Conservation (phyloP, 1,140 invertebrate species). For the Zaprionus ornatus region DNA sequence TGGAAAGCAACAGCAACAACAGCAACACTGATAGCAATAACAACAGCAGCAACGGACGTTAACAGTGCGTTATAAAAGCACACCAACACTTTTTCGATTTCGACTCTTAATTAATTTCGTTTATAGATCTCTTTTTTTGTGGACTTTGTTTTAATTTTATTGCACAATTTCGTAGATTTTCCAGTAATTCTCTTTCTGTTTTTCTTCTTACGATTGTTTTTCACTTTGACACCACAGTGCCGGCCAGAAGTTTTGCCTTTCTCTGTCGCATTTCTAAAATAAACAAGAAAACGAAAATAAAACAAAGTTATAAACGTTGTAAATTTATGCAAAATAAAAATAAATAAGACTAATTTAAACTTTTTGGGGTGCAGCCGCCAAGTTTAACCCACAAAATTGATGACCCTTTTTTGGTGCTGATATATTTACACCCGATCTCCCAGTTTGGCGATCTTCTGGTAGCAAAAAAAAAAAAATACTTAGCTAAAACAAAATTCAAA, state of each 20-base stretch:
- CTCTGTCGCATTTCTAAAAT: slow-evolving; percentile 37
- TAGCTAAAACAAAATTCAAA: slow-evolving; percentile 28
- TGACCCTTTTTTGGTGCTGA: slow-evolving; percentile 61
- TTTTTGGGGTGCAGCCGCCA: slow-evolving; percentile 36
- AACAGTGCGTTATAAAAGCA: slow-evolving; percentile 11
- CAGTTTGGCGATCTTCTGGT: background rate
- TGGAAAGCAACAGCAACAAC: background rate
- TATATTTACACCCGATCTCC: slow-evolving; percentile 53
- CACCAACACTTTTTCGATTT: slow-evolving; percentile 16
- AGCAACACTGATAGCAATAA: background rate
- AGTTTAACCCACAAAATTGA: slow-evolving; percentile 26
- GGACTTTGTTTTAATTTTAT: slow-evolving; percentile 47
- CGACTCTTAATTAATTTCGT: slow-evolving; percentile 59
- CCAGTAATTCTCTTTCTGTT: slow-evolving; percentile 32
- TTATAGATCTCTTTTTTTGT: slow-evolving; percentile 21
- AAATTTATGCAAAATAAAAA: slow-evolving; percentile 39
- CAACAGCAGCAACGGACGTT: background rate
- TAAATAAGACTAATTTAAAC: slow-evolving; percentile 10
- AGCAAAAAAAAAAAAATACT: slow-evolving; percentile 66
- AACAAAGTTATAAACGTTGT: slow-evolving; percentile 22
- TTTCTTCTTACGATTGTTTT: slow-evolving; percentile 40
- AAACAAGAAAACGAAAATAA: slow-evolving; percentile 18
- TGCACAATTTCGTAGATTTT: slow-evolving; percentile 49
- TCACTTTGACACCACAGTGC: slow-evolving; percentile 53
- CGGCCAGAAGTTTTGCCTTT: slow-evolving; percentile 14